A percentile compares a stretch with the other conserved stretches of the same genome.
Conservation (phyloP, 2,888 invertebrate species). For the Smittia aterrima region DNA sequence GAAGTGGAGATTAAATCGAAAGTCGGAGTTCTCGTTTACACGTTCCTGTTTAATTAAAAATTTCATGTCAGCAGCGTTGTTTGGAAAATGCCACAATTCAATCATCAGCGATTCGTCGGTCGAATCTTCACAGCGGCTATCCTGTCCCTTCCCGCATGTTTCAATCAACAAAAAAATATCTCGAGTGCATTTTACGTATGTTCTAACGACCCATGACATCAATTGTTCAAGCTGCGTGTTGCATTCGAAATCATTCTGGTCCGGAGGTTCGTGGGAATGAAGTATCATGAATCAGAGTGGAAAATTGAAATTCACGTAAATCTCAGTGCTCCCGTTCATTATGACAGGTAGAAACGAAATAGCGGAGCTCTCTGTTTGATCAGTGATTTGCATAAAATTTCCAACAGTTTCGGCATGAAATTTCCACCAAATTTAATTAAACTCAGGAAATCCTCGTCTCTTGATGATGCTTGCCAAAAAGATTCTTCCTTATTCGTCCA, state of each 20-base stretch:
- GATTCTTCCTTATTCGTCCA: background rate
- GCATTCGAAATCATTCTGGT: background rate
- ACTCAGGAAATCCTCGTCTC: conserved; percentile 12
- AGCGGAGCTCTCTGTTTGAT: background rate
- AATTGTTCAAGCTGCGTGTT: conserved; percentile 4
- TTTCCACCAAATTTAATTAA: conserved; percentile 30
- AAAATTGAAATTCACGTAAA: background rate
- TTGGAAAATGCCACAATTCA: too few relatives aligned
- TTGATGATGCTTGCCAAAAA: background rate
- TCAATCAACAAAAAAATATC: background rate
- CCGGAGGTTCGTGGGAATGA: too few relatives aligned
- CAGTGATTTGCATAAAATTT: conserved; percentile 20
- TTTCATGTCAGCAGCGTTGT: too few relatives aligned
- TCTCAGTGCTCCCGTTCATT: background rate
- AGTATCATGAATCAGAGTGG: too few relatives aligned
- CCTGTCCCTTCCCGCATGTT: too few relatives aligned
- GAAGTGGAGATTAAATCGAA: too few relatives aligned
- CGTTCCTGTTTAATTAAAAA: too few relatives aligned
- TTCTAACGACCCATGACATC: background rate
- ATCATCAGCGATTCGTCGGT: too few relatives aligned
- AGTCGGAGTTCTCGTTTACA: too few relatives aligned
- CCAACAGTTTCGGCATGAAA: background rate
- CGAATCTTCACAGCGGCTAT: too few relatives aligned
- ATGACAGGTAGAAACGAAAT: background rate
- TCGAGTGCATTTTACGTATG: background rate